Conservation (phyloP, 1,140 invertebrate species). For the Euschistus heros region DNA sequence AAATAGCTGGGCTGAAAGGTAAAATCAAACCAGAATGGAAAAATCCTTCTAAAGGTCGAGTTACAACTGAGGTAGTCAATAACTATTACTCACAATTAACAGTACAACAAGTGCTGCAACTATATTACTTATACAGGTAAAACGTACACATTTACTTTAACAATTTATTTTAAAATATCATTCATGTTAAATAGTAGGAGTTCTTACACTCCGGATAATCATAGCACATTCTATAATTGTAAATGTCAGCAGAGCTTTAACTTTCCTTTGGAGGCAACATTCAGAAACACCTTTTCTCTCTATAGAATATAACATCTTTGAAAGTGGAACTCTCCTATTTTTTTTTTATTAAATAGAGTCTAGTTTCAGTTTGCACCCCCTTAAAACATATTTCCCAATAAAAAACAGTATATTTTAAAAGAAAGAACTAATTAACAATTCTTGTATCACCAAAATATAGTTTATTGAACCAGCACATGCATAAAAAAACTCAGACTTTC, state of each 20-base stretch:
- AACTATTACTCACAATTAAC: slow-evolving; percentile 66
- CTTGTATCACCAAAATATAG: too few species aligned
- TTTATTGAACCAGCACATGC: too few species aligned
- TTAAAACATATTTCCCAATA: background rate
- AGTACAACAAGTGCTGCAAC: slow-evolving; percentile 57
- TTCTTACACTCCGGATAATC: background rate
- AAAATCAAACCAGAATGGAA: slow-evolving; percentile 70
- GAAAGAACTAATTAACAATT: too few species aligned
- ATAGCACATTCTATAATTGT: background rate
- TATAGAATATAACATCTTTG: too few species aligned
- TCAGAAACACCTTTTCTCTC: too few species aligned
- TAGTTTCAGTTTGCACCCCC: background rate
- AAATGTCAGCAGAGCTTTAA: background rate
- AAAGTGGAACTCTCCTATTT: too few species aligned
- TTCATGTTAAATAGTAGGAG: background rate
- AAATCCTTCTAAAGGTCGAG: slow-evolving; percentile 60
- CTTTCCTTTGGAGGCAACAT: too few species aligned
- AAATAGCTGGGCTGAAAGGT: slow-evolving; percentile 58
- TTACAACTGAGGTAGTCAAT: slow-evolving; percentile 52
- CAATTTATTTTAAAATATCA: background rate
- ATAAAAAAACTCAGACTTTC: too few species aligned
- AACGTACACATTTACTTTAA: background rate
- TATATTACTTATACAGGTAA: slow-evolving; percentile 64
- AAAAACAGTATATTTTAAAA: too few species aligned
- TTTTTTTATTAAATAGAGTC: too few species aligned